phyloP scores from a whole-genome alignment of 2,888 invertebrate species.

The Amblyteles armatorius region DNA sequence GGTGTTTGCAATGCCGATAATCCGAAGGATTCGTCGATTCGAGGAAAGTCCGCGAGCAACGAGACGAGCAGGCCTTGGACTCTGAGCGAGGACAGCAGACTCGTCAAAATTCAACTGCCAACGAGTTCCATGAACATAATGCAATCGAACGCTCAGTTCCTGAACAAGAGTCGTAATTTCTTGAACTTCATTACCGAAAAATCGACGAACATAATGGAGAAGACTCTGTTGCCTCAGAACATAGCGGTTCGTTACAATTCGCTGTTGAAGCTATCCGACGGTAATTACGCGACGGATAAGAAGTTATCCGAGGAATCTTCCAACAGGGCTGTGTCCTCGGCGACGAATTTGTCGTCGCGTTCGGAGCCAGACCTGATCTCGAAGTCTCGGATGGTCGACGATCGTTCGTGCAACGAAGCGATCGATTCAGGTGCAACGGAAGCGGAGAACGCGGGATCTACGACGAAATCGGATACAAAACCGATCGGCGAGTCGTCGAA shows the following conservation, averaged over 20 bases:
- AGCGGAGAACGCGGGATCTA: background rate
- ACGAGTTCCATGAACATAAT: constrained; percentile 79
- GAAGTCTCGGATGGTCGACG: background rate
- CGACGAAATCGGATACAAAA: background rate
- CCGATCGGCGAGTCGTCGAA: background rate
- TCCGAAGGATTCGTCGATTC: background rate
- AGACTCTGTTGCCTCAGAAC: constrained; percentile 79
- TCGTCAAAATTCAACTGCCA: constrained; percentile 81
- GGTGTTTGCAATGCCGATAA: background rate
- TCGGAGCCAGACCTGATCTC: constrained; percentile 10
- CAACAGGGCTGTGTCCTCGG: constrained; percentile 31
- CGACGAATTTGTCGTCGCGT: background rate
- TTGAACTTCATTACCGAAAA: constrained; percentile 82
- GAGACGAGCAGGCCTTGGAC: constrained; percentile 48
- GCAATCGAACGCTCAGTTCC: constrained; percentile 80
- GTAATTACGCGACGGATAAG: constrained; percentile 49
- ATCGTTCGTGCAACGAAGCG: constrained; percentile 4
- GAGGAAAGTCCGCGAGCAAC: background rate
- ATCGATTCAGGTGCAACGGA: background rate
- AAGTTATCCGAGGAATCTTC: constrained; percentile 54
- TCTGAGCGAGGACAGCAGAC: constrained; percentile 75
- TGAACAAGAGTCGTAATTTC: constrained; percentile 81
- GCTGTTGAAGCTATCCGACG: constrained; percentile 51
- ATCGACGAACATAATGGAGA: constrained; percentile 82
- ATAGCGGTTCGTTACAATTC: constrained; percentile 75